These are phyloP conservation scores for Turdus rufiventris DNA, from an alignment of 2,113 vertebrate species.

Conservation along the genomic window DNA sequence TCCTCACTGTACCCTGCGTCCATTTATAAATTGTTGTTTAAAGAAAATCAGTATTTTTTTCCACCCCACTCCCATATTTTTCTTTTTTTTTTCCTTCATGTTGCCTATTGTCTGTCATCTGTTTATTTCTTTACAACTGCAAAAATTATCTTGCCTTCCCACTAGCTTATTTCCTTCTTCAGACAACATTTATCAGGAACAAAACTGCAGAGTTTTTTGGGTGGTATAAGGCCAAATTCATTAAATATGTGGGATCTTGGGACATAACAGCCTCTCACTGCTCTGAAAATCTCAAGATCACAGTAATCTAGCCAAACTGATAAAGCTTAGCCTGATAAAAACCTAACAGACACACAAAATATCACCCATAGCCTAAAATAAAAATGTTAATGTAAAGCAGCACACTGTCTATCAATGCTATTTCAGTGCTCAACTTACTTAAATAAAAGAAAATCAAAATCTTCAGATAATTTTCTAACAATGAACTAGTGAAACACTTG, in stretches of 20 bases:
- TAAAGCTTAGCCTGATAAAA: not conserved
- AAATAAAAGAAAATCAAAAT: not conserved
- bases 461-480: not conserved
- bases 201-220: not conserved
- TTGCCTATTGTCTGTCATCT: not conserved
- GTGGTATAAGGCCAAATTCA: not conserved
- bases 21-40: not conserved
- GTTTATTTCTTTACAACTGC: not conserved
- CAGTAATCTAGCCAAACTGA: not conserved
- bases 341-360: not conserved
- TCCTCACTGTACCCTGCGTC: not conserved
- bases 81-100: not conserved
- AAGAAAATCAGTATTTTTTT: not conserved
- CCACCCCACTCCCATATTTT: not conserved
- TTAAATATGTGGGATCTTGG: not conserved
- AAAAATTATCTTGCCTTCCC: not conserved
- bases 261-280: not conserved
- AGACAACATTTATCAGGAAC: not conserved
- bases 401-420: not conserved
- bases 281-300: not conserved
- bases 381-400: not conserved
- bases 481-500: not conserved
- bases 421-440: not conserved
- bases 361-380: not conserved
- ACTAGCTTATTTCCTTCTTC: not conserved